Evolutionary conservation across 2,113 vertebrate species (phyloP).

Genomic region (Alethe diademata): DNA sequence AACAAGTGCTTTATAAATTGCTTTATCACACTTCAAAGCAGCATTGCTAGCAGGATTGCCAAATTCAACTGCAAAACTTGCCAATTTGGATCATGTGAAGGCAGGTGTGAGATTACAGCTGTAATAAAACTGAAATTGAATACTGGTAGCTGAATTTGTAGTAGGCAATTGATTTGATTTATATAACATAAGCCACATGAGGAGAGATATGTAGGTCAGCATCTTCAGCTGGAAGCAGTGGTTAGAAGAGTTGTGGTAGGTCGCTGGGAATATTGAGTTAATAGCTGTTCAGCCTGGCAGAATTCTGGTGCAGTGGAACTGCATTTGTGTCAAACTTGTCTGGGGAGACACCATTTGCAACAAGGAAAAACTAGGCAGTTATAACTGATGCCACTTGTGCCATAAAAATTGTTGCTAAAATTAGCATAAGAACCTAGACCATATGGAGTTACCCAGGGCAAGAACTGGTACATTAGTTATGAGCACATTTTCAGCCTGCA

Average conservation of each 20-base stretch:
- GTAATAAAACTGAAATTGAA: constrained; percentile 66
- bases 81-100: constrained; percentile 59
- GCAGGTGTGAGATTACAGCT: constrained; percentile 51
- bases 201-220: constrained; percentile 53
- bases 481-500: background rate
- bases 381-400: background rate
- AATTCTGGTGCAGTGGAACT: background rate
- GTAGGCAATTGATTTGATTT: constrained; percentile 63
- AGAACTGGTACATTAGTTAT: background rate
- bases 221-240: background rate
- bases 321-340: background rate
- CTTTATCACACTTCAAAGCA: constrained; percentile 49
- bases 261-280: background rate
- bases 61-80: constrained; percentile 54
- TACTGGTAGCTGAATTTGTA: constrained; percentile 53
- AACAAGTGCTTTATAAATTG: constrained; percentile 60
- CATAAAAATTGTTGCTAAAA: background rate
- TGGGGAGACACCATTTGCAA: background rate
- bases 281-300: background rate
- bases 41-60: constrained; percentile 10
- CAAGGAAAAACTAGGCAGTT: background rate
- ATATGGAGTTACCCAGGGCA: constrained; percentile 12
- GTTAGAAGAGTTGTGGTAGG: constrained; percentile 25
- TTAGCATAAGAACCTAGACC: background rate
- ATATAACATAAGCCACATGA: constrained; percentile 35